Percentiles rank a stretch among this genome's conserved stretches.
Conservation (phyloP, 30 jellyfish, hydroid and myxozoan genomes). For the Rhopilema esculentum region DNA sequence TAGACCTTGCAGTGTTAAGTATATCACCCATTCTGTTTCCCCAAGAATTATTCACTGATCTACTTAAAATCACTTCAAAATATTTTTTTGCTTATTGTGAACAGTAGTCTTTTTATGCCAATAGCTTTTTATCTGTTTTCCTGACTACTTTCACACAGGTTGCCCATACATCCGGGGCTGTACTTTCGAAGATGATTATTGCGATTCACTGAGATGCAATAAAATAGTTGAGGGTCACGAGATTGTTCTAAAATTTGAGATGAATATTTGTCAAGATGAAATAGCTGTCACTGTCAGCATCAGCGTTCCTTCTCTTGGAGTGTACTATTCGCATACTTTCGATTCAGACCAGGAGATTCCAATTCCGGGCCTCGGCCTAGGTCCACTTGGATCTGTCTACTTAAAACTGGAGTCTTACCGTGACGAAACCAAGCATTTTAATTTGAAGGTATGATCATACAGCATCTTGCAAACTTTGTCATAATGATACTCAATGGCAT, state of each 20-base stretch:
- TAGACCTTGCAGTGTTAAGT: too few species aligned
- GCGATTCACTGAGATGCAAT: conserved; percentile 13
- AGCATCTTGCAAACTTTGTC: too few species aligned
- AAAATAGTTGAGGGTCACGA: conserved; percentile 4
- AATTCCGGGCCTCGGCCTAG: conserved; percentile 36
- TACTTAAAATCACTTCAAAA: too few species aligned
- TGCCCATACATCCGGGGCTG: conserved; percentile 43
- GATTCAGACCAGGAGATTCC: conserved; percentile 23
- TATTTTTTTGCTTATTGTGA: too few species aligned
- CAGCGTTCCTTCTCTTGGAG: background rate
- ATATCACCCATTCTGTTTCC: too few species aligned
- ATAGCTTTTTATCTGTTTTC: too few species aligned
- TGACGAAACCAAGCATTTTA: too few species aligned
- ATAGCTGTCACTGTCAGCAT: conserved; percentile 2
- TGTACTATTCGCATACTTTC: conserved; percentile 29
- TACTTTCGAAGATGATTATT: conserved; percentile 6
- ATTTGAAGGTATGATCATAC: too few species aligned
- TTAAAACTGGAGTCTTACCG: conserved; percentile 15
- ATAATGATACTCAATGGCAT: too few species aligned
- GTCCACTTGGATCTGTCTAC: conserved; percentile 35
- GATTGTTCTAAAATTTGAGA: background rate
- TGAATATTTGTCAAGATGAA: conserved; percentile 32
- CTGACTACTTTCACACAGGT: too few species aligned
- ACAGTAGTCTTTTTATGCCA: too few species aligned
- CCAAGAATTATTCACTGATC: too few species aligned